phyloP scores from a whole-genome alignment of 2,113 vertebrate genomes.

The Sardina pilchardus region DNA sequence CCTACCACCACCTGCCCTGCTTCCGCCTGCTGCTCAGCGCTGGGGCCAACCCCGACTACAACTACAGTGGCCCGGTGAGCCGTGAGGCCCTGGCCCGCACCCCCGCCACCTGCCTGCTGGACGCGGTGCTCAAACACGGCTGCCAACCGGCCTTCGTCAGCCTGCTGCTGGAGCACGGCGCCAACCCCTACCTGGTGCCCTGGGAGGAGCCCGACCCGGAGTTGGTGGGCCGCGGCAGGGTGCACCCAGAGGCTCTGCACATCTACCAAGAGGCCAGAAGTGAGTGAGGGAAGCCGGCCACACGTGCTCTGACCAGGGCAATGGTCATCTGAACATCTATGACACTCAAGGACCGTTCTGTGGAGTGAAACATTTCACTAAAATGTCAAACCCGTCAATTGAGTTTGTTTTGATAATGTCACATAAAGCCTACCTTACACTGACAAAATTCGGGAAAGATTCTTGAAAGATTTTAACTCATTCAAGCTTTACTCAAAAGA shows the following conservation, averaged over 20 bases:
- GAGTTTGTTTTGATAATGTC: too few species aligned
- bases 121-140: slow-evolving; percentile 86
- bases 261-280: slow-evolving; percentile 83
- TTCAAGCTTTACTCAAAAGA: too few species aligned
- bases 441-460: too few species aligned
- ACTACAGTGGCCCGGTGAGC: slow-evolving; percentile 84
- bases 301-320: background rate
- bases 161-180: slow-evolving; percentile 88
- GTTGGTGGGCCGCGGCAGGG: slow-evolving; percentile 73
- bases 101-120: slow-evolving; percentile 86
- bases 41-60: slow-evolving; percentile 89
- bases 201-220: slow-evolving; percentile 74
- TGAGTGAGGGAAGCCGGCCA: slow-evolving; percentile 62
- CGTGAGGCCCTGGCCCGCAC: slow-evolving; percentile 77
- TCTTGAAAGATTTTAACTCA: too few species aligned
- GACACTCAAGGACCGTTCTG: too few species aligned
- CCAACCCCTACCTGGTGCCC: slow-evolving; percentile 79
- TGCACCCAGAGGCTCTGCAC: slow-evolving; percentile 81
- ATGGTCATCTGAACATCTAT: background rate
- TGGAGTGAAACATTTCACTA: too few species aligned
- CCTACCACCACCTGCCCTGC: slow-evolving; percentile 90
- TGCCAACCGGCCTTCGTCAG: slow-evolving; percentile 82
- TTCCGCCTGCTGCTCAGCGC: slow-evolving; percentile 87
- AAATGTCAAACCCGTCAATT: too few species aligned
- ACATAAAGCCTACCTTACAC: too few species aligned